Evolutionary conservation across 2,797 vertebrate genomes (phyloP), one percentile per base, ranked within the genome.

Genomic region (Pyrocephalus nanus): DNA sequence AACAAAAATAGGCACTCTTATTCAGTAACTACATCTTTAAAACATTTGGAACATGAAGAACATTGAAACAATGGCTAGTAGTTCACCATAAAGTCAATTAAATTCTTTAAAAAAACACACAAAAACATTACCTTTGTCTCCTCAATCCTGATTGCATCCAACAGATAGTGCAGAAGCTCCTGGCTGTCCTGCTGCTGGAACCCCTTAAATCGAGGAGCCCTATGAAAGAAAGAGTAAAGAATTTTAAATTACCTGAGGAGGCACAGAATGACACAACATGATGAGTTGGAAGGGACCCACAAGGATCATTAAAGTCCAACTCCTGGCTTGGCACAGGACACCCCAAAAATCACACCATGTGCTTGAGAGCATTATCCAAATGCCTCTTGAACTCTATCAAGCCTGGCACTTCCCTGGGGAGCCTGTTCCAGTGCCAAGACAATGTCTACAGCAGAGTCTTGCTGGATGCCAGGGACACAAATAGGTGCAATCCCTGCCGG

Each of bases 111-210:
- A 93, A 90, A 72, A 36, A 93, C 11, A 23, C 80, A 86, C 47
- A 86, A 88, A 90, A 64, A 53, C 1, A 3, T 97, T 95, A 99
- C 99, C 98, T 99, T 99, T 81, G 99, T 99, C 98, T 99, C 99
- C 97, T 99, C 99, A 73, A 99, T 98, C 94, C 99, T 98, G 96
- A 99, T 98, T 30, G 99, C 98, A 98, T 99, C 99, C 96, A 99
- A 96, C 80, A 99, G 96, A 96, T 99, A 99, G 94, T 99, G 99
- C 75, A 99, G 98, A 75, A 99, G 98, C 94, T 99, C 99, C 96
- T 99, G 99, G 95, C 99, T 99, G 98, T 99, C 99, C 95, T 99
- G 99, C 88, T 99, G 99, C 95, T 99, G 99, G 97, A 99, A 99
- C 50, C 99, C 98, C 95, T 99, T 99, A 97, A 99, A 99, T 43